Evolutionary conservation across 2,888 invertebrate genomes (phyloP).

Genomic region (Linnaemya vulpina): DNA sequence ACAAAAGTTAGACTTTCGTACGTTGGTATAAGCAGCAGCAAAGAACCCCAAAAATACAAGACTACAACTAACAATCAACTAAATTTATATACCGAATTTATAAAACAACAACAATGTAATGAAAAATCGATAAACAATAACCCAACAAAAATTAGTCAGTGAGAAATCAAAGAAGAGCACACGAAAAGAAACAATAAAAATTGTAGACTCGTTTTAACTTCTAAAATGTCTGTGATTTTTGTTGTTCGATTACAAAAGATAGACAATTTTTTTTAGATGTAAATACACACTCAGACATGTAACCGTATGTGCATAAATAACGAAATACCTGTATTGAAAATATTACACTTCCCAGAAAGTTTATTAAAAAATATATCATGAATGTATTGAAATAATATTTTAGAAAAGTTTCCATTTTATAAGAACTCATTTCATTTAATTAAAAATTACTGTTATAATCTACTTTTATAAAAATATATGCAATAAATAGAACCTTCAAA

Average conservation of each 20-base stretch:
- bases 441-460: too few relatives aligned
- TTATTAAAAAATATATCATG: too few relatives aligned
- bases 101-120: constrained; percentile 1
- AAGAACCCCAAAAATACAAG: constrained; percentile 41
- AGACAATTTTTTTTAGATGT: too few relatives aligned
- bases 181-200: constrained; percentile 34
- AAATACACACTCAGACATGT: too few relatives aligned
- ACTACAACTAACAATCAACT: constrained; percentile 72
- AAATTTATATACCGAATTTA: constrained; percentile 14
- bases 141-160: constrained; percentile 40
- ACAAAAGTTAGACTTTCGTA: constrained; percentile 11
- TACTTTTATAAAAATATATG: too few relatives aligned
- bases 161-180: constrained; percentile 62
- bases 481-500: too few relatives aligned
- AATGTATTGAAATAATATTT: too few relatives aligned
- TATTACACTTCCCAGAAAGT: too few relatives aligned
- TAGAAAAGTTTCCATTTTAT: too few relatives aligned
- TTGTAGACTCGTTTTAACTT: constrained; percentile 41
- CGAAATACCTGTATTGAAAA: too few relatives aligned
- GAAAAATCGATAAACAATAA: constrained; percentile 62
- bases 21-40: background rate
- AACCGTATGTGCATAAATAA: too few relatives aligned
- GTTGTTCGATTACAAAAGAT: background rate
- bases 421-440: too few relatives aligned
- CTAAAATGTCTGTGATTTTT: constrained; percentile 37